Base-by-base conservation (phyloP, 2,888 invertebrate genomes). In the Pseudanteris insignis region DNA sequence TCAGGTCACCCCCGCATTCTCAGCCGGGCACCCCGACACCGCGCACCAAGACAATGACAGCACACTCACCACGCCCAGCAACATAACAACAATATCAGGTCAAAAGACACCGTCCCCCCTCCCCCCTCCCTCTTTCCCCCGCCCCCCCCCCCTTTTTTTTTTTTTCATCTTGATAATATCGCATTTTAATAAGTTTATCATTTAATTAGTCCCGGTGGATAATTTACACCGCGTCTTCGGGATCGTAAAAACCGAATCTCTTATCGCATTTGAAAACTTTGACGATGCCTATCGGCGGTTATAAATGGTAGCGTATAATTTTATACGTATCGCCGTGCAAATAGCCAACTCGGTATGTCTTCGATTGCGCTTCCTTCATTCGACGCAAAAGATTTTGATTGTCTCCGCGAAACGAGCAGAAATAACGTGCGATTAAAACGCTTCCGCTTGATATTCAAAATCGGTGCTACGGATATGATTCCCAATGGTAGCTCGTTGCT, bases 401-500 rank as follows among this genome's bases (percentile, higher is more conserved):
- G 32, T 24, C 14, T 25, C 26, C 7, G 33, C 25, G 12, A 3
- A n/a, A 33, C 4, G 34, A 3, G 29, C 10, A 7, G 24, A 28
- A 38, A 24, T 36, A 36, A 36, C 18, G 13, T 11, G 4, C 21
- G 26, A 29, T n/a, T 21, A 21, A 15, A 15, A 26, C 30, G 30
- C 30, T 46, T 59, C 41, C 54, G 38, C 32, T 48, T 40, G 40
- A 32, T 50, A 54, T 41, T 61, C 61, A 53, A 43, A 43, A 21
- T 26, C 25, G 8, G 29, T 30, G 25, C 12, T 18, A 30, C 47
- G 12, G 44, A 47, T 47, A 41, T 36, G 34, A 30, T 48, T 57
- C 55, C 32, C 32, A 62, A 59, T 55, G 53, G 47, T 48, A 38
- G 55, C 54, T 33, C 53, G 50, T 60, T 61, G 57, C 64, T 67